Evolutionary conservation across 2,113 vertebrate genomes (phyloP), one percentile per base, ranked within the genome.

Genomic region (Solea solea): DNA sequence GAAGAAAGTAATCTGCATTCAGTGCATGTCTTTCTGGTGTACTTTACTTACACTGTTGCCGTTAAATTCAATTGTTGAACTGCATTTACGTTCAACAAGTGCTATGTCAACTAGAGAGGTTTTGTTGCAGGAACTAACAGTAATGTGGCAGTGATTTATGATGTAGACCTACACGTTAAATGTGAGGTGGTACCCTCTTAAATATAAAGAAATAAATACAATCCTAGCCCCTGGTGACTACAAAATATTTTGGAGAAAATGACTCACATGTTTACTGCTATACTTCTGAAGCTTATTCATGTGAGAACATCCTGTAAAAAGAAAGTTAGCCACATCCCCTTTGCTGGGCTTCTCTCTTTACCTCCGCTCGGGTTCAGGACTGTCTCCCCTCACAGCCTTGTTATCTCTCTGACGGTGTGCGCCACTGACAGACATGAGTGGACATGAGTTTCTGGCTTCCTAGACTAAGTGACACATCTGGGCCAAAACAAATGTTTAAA

Each of bases 381-480:
- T 66, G 21, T 61, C 70, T 65, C 86, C 80, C 76, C 78, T 80
- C 78, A 67, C 61, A 80, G 81, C 77, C 11, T 62, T 7, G 0
- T 12, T 88, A 83, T 91, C 90, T 85, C n/a, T 64, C 61, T 48
- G 16, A 86, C 86, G 66, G 72, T 69, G 71, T 58, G 66, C 53
- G 61, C 46, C 34, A 52, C 1, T 86, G 89, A 91, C 85, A 90
- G 74, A 39, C 48, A 21, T 16, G 21, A 90, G 89, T 82, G 83
- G 72, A 84, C 64, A 69, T 39, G 5, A 40, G 56, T 86, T 76
- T 79, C 41, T 74, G 67, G 41, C 78, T 68, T 39, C 74, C 39
- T 34, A 15, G 21, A 63, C 57, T 63, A 76, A 61, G 61, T 55
- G 54, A 66, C 11, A n/a, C 52, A 40, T 41, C 1, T 21, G 28